Evolutionary conservation across 92 coral and sea anemone genomes (phyloP).

Genomic region (Umimayanthus chanpuru): DNA sequence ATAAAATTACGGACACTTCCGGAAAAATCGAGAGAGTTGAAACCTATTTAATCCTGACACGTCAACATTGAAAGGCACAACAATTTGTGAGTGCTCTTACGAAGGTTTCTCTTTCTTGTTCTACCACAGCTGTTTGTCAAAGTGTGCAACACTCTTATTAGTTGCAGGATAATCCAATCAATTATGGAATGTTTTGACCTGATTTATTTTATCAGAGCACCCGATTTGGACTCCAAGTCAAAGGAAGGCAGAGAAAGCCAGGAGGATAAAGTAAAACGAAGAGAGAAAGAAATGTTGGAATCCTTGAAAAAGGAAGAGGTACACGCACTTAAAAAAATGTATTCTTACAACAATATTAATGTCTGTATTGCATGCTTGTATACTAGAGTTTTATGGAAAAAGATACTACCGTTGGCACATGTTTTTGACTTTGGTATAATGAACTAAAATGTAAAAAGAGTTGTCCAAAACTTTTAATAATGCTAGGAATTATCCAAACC

Average conservation of each 20-base stretch:
- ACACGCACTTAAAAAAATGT: neutral
- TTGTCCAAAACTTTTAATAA: neutral
- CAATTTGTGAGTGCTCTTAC: too few relatives aligned
- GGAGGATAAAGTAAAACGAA: slow-evolving; percentile 55
- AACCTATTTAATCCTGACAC: too few relatives aligned
- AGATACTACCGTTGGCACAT: too few relatives aligned
- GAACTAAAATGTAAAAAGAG: neutral
- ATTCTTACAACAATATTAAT: neutral
- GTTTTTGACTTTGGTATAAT: neutral
- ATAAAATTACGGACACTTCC: too few relatives aligned
- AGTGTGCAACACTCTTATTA: neutral
- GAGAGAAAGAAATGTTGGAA: slow-evolving; percentile 77
- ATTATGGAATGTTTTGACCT: too few relatives aligned
- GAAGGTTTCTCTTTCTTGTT: too few relatives aligned
- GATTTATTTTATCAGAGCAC: neutral
- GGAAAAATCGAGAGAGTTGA: too few relatives aligned
- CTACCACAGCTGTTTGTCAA: neutral
- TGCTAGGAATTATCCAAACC: neutral
- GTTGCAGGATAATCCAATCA: neutral
- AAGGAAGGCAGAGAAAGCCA: slow-evolving; percentile 32
- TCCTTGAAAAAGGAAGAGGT: slow-evolving; percentile 72
- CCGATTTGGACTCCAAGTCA: slow-evolving; percentile 1
- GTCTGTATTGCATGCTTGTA: neutral
- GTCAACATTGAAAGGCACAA: too few relatives aligned
- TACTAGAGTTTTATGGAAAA: too few relatives aligned